These are phyloP conservation scores for Eupsilia transversa DNA, from an alignment of 2,888 invertebrate genomes.

Conservation along the genomic window DNA sequence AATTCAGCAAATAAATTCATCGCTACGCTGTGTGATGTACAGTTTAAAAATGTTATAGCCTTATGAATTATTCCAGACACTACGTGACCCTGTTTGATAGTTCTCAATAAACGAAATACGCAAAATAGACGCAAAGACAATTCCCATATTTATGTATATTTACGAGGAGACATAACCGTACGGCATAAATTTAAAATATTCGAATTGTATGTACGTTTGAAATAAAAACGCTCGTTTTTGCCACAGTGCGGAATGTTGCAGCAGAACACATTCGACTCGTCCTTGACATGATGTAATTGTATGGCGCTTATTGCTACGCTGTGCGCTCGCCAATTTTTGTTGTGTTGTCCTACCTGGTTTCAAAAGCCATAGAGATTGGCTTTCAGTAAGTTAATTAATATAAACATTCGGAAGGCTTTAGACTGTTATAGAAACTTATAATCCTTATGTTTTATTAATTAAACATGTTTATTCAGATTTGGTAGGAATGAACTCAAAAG, in stretches of 20 bases:
- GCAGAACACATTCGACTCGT: slow-evolving; percentile 28
- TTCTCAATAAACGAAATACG: slow-evolving; percentile 54
- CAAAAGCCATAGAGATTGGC: neutral
- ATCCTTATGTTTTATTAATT: neutral
- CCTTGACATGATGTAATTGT: slow-evolving; percentile 14
- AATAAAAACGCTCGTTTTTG: slow-evolving; percentile 54
- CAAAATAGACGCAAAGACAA: slow-evolving; percentile 53
- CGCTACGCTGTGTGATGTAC: slow-evolving; percentile 8
- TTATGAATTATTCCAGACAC: slow-evolving; percentile 38
- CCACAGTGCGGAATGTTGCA: slow-evolving; percentile 47
- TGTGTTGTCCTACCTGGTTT: neutral
- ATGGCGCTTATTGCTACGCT: slow-evolving; percentile 19
- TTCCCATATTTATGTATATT: slow-evolving; percentile 54
- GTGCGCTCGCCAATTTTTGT: neutral
- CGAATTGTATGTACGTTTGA: slow-evolving; percentile 47
- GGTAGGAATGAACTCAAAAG: neutral
- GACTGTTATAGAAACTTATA: neutral
- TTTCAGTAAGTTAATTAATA: slow-evolving; percentile 6
- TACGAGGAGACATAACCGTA: slow-evolving; percentile 48
- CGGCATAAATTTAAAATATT: slow-evolving; percentile 58
- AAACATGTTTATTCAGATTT: neutral
- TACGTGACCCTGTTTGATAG: slow-evolving; percentile 48
- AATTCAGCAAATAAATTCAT: slow-evolving; percentile 6
- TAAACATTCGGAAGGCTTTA: neutral
- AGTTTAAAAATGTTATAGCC: slow-evolving; percentile 40